Percentiles rank a stretch among this genome's conserved stretches.
phyloP scores from a whole-genome alignment of 2,113 vertebrate species.

The Zapornia atra region DNA sequence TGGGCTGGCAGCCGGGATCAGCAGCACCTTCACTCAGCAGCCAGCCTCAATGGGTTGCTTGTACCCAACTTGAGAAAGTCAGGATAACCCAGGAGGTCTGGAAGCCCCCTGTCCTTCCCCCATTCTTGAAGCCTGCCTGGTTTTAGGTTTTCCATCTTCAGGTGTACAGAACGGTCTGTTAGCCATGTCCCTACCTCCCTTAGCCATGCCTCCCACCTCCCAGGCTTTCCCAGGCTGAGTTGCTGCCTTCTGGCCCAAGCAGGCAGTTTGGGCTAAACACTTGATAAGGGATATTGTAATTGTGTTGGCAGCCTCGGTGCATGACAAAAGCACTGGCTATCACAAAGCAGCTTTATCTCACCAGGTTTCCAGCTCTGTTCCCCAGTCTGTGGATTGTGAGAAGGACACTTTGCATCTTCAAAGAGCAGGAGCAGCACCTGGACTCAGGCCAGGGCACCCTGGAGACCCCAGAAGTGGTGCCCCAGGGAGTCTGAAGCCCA shows the following conservation, averaged over 20 bases:
- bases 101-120: neutral
- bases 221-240: neutral
- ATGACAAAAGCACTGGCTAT: constrained; percentile 50
- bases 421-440: constrained; percentile 13
- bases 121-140: neutral
- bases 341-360: constrained; percentile 51
- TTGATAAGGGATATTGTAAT: neutral
- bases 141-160: neutral
- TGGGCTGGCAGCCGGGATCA: neutral
- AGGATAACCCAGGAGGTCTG: neutral
- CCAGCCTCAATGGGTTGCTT: neutral
- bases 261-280: neutral
- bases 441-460: neutral
- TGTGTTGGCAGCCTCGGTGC: neutral
- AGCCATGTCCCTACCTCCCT: neutral
- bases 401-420: constrained; percentile 48
- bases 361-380: constrained; percentile 5
- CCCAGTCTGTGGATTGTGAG: neutral
- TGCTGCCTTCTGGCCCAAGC: neutral
- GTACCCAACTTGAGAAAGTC: neutral
- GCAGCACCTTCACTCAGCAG: neutral
- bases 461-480: neutral
- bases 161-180: neutral
- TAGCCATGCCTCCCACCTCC: neutral
- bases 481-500: neutral